These are phyloP conservation scores for Coleophora flavipennella DNA, from an alignment of 2,888 invertebrate genomes.

Conservation along the genomic window DNA sequence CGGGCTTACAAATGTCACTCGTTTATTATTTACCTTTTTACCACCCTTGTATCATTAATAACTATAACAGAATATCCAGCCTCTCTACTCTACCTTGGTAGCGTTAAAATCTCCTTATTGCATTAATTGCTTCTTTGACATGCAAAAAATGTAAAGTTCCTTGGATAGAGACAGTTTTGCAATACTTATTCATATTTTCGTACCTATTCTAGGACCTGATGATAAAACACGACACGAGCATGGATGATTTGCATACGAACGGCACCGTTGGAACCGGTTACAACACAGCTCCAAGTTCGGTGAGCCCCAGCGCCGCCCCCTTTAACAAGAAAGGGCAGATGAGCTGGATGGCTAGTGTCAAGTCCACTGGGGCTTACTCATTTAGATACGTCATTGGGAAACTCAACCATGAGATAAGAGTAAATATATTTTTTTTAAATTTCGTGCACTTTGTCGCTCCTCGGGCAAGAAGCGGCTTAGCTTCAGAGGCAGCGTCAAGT, in stretches of 20 bases:
- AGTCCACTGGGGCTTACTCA: slow-evolving; percentile 30
- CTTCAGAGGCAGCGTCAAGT: slow-evolving; percentile 32
- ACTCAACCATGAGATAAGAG: slow-evolving; percentile 7
- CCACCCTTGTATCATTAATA: too few relatives aligned
- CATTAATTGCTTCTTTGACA: too few relatives aligned
- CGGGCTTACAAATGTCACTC: too few relatives aligned
- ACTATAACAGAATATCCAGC: too few relatives aligned
- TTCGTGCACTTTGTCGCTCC: too few relatives aligned
- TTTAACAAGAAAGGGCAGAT: slow-evolving; percentile 13
- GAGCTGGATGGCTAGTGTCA: slow-evolving; percentile 32
- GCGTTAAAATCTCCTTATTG: too few relatives aligned
- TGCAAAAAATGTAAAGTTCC: too few relatives aligned
- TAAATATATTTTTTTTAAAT: not conserved
- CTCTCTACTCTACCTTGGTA: too few relatives aligned
- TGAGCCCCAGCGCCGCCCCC: slow-evolving; percentile 17
- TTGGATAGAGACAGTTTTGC: too few relatives aligned
- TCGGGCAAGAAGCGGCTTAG: slow-evolving; percentile 20
- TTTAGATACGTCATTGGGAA: slow-evolving; percentile 30
- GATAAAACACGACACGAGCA: slow-evolving; percentile 32
- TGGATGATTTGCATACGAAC: slow-evolving; percentile 21
- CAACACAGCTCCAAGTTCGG: slow-evolving; percentile 13
- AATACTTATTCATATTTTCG: too few relatives aligned
- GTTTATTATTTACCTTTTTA: too few relatives aligned
- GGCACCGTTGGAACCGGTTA: slow-evolving; percentile 4
- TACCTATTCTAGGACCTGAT: slow-evolving; percentile 31